These are phyloP conservation scores for Falco punctatus DNA, from an alignment of 2,113 vertebrate species.

Conservation along the genomic window DNA sequence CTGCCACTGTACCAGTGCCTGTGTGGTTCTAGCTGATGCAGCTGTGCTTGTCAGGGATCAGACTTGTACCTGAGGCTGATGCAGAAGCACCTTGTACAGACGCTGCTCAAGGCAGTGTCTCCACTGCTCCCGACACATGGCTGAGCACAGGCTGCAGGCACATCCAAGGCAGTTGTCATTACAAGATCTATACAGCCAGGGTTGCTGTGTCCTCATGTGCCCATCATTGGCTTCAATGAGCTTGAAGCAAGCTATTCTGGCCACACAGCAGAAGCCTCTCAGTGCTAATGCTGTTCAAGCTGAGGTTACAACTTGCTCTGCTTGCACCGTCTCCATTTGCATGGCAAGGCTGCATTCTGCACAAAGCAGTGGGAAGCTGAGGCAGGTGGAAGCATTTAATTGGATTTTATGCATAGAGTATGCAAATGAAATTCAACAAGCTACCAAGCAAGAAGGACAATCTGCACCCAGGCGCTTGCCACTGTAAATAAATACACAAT, in stretches of 20 bases:
- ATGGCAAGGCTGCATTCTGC: background rate
- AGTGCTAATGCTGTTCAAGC: background rate
- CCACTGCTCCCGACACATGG: fast-evolving
- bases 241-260: background rate
- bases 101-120: fast-evolving
- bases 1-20: background rate
- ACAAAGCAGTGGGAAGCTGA: background rate
- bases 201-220: background rate
- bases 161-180: background rate
- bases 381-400: background rate
- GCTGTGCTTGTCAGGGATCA: background rate
- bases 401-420: background rate
- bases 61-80: background rate
- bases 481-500: background rate
- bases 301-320: background rate
- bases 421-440: background rate
- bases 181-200: background rate
- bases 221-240: background rate
- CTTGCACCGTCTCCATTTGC: fast-evolving
- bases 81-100: background rate
- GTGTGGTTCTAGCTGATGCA: background rate
- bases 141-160: background rate
- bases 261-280: background rate
- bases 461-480: background rate
- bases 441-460: background rate